Percentiles rank a stretch among this genome's conserved stretches.
These are phyloP conservation scores for Bombus affinis DNA, from an alignment of 1,140 invertebrate genomes.

Conservation along the genomic window DNA sequence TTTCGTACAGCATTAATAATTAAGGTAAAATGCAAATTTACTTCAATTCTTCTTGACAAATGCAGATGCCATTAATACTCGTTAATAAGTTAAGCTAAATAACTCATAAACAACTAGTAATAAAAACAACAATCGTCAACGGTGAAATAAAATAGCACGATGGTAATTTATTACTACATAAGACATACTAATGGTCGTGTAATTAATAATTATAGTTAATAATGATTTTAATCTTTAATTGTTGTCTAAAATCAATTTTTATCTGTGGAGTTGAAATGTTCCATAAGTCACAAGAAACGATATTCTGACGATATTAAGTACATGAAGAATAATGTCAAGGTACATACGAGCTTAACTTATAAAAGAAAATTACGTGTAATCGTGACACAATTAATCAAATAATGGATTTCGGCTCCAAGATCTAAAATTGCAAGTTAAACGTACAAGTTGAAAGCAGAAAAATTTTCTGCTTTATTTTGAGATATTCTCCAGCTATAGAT, in stretches of 20 bases:
- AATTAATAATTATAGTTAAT: conserved; percentile 81
- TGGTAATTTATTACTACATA: conserved; percentile 75
- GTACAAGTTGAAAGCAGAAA: conserved; percentile 71
- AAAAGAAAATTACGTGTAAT: conserved; percentile 57
- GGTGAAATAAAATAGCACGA: conserved; percentile 73
- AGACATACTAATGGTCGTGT: conserved; percentile 76
- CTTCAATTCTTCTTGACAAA: conserved; percentile 76
- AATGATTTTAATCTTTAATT: conserved; percentile 82
- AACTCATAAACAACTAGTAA: conserved; percentile 77
- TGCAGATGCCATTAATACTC: conserved; percentile 78
- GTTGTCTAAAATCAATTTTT: conserved; percentile 81
- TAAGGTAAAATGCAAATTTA: conserved; percentile 77
- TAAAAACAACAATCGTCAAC: conserved; percentile 72
- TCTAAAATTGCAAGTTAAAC: conserved; percentile 70
- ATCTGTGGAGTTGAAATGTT: conserved; percentile 72
- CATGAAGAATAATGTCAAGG: conserved; percentile 51
- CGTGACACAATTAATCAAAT: conserved; percentile 63
- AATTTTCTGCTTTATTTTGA: conserved; percentile 73
- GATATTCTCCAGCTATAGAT: conserved; percentile 71
- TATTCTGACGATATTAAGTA: conserved; percentile 38
- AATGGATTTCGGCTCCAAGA: conserved; percentile 71
- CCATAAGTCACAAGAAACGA: conserved; percentile 56
- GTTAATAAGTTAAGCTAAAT: conserved; percentile 79
- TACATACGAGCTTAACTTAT: conserved; percentile 69
- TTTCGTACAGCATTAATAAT: conserved; percentile 68